Evolutionary conservation across 2,113 vertebrate species (phyloP).

Genomic region (Ranitomeya imitator): DNA sequence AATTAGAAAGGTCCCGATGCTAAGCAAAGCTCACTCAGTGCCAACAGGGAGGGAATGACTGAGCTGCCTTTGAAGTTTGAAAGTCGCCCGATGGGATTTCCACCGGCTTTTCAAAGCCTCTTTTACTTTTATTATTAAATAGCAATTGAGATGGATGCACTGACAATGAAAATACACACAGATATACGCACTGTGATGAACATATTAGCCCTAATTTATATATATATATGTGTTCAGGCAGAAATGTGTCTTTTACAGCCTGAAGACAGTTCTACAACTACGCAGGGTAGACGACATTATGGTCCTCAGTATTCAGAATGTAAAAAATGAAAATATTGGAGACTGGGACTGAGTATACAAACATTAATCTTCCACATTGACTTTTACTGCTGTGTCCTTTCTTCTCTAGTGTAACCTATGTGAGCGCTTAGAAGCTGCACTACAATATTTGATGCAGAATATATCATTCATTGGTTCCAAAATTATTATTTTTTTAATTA

Average conservation of each 20-base stretch:
- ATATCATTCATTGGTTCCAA: no score
- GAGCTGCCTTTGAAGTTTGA: constrained; percentile 70
- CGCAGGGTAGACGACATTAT: no score
- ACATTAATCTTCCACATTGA: no score
- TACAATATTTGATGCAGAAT: no score
- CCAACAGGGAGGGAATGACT: constrained; percentile 68
- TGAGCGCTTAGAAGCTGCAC: no score
- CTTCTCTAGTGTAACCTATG: no score
- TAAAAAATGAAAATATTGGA: no score
- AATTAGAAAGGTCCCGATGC: constrained; percentile 74
- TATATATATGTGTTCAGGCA: background rate
- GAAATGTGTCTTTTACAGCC: background rate
- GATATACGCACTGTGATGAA: constrained; percentile 18
- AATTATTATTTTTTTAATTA: no score
- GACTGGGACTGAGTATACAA: no score
- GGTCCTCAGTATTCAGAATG: no score
- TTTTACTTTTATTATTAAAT: constrained; percentile 72
- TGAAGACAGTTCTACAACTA: background rate
- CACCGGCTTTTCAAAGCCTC: constrained; percentile 68
- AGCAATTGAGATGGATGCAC: constrained; percentile 64
- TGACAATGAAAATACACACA: constrained; percentile 30
- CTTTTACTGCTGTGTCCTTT: no score
- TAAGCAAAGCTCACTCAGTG: constrained; percentile 69
- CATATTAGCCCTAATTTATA: constrained; percentile 9
- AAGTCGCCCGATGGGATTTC: constrained; percentile 71